Base-by-base conservation (phyloP, 2,888 invertebrate species). In the Neoitamus cyanurus region DNA sequence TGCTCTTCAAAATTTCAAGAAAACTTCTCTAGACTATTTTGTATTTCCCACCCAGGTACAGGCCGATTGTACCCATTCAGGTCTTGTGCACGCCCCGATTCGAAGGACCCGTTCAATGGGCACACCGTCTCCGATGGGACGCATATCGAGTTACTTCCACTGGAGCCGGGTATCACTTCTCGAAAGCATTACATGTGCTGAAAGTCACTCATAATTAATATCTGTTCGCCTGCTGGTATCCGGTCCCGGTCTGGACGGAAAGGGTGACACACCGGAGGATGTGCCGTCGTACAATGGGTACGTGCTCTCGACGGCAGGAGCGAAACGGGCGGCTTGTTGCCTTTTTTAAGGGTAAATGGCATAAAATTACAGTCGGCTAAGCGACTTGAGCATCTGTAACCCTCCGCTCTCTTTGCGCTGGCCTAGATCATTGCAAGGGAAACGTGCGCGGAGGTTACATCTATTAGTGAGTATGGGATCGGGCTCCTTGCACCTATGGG, bases 191-290 rank as follows among this genome's bases (percentile, higher is more conserved):
- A n/a, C n/a, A 70, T 70, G 70, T 70, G 70, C 34, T 31, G 70
- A 70, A 30, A 30, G 70, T 34, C 70, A 70, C 34, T 70, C 70
- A 70, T 70, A 70, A 70, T 70, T 70, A 70, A 70, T 70, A 70
- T 31, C 70, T 70, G 20, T 70, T 70, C 70, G 34, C 70, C 70
- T 70, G 70, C 30, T 30, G 70, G 70, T 11, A 70, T 70, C 70
- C 34, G 31, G 70, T 31, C 6, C 0, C 30, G 30, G 34, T 70
- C n/a, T 30, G 58, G 70, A 70, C 34, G 70, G 70, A 48, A 34
- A 30, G 25, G 70, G 30, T 70, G 70, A 70, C 70, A 70, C 70
- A 34, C 31, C 13, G 31, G 34, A 70, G 70, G 70, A 34, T 58
- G 58, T 58, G 25, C 58, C 15, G 25, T 15, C 25, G 15, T 9